Percentiles rank a stretch among this genome's conserved stretches.
These are phyloP conservation scores for Dysmachus trigonus DNA, from an alignment of 2,888 invertebrate species.

Conservation along the genomic window DNA sequence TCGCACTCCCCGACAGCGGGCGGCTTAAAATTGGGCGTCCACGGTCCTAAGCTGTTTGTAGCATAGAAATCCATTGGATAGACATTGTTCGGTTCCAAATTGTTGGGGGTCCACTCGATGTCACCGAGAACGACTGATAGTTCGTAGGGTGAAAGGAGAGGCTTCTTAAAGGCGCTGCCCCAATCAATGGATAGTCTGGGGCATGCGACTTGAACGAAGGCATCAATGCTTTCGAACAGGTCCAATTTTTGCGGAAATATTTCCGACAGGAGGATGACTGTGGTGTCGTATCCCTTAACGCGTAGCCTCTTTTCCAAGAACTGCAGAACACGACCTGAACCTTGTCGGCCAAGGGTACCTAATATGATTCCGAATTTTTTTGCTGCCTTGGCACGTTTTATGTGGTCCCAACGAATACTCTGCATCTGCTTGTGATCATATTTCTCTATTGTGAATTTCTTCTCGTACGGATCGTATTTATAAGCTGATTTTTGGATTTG, in stretches of 20 bases:
- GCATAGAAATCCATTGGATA: constrained; percentile 99
- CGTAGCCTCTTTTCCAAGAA: constrained; percentile 75
- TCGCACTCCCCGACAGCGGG: constrained; percentile 69
- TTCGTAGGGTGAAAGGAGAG: constrained; percentile 95
- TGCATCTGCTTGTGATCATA: constrained; percentile 91
- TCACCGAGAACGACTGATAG: constrained; percentile 80
- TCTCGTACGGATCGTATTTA: constrained; percentile 97
- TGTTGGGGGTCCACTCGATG: constrained; percentile 70
- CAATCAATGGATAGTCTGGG: constrained; percentile 98
- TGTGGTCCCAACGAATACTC: constrained; percentile 74
- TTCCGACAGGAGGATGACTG: constrained; percentile 90
- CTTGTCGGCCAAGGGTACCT: constrained; percentile 96
- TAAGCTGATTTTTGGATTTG: constrained; percentile 91
- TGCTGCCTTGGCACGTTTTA: constrained; percentile 73
- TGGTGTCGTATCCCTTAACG: constrained; percentile 70
- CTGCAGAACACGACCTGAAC: constrained; percentile 85
- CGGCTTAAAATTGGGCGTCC: constrained; percentile 96
- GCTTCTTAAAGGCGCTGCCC: constrained; percentile 90
- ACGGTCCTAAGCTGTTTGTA: constrained; percentile 89
- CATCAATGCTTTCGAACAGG: constrained; percentile 77
- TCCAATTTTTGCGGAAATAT: constrained; percentile 93
- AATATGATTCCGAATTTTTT: constrained; percentile 84
- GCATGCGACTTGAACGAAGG: constrained; percentile 91
- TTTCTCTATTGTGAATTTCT: constrained; percentile 88
- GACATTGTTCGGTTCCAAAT: constrained; percentile 67